Evolutionary conservation across 2,888 invertebrate species (phyloP), one percentile per base, ranked within the genome.

Genomic region (Apamea epomidion): DNA sequence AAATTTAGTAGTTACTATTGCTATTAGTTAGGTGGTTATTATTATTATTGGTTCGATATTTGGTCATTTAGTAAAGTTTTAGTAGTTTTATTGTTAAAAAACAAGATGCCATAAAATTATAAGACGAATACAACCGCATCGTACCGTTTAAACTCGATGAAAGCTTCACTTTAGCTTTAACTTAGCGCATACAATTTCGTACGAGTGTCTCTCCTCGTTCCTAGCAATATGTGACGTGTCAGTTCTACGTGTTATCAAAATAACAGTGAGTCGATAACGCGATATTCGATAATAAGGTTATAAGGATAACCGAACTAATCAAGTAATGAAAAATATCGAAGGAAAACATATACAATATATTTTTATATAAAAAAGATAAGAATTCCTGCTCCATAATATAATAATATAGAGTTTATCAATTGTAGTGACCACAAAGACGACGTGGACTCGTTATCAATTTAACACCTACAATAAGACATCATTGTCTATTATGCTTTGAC

Each of bases 371-470:
- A 42, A 54, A 21, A 18, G 16, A 29, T 48, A 68, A 42, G 37
- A 18, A 67, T 51, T 48, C 18, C 21, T 5, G 6, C n/a, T 18
- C 18, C 14, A 32, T 37, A 58, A 42, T 58, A 37, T 45, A 67
- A 74, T 29, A 25, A 60, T 60, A 25, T 65, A 2, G 6, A 48
- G 29, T 75, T 69, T 75, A 69, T 87, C 58, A 72, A 82, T 54
- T 65, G 32, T 65, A 60, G 5, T 67, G 60, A 51, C 42, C 48
- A 83, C 62, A 54, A 21, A 45, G 74, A 74, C 8, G 62, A 25
- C 42, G 71, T 68, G 29, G 48, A 25, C 45, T 54, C 74, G 71
- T 72, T 80, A 78, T 89, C 74, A 87, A 87, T 89, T 78, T 51
- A 74, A 74, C 78, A 79, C 77, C 71, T 74, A 74, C 69, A 86